Conservation (phyloP, 2,113 vertebrate species). For the Columba livia region DNA sequence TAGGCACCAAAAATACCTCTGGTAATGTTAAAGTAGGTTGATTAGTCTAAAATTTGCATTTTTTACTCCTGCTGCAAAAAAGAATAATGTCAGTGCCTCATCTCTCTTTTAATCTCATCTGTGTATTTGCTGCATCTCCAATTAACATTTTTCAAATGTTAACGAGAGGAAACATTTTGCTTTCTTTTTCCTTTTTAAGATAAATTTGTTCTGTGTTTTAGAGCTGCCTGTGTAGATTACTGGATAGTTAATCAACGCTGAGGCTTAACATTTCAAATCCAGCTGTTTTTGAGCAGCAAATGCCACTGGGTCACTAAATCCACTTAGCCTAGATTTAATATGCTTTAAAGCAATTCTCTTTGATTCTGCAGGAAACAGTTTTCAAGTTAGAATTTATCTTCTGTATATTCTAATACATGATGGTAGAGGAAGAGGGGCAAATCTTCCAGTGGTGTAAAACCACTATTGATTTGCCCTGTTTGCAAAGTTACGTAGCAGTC, state of each 20-base stretch:
- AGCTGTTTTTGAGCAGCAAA: slow-evolving; percentile 12
- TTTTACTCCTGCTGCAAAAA: neutral
- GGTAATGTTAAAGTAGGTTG: neutral
- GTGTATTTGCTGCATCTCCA: neutral
- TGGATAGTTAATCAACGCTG: neutral
- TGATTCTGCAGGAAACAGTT: neutral
- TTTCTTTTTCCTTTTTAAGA: neutral
- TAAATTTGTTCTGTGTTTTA: neutral
- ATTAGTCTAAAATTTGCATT: neutral
- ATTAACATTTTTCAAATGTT: neutral
- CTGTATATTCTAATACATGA: neutral
- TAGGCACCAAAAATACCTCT: neutral
- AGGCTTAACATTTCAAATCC: neutral
- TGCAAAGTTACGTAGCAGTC: neutral
- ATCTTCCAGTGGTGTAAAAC: neutral
- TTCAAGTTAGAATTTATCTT: neutral
- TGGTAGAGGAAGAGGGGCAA: neutral
- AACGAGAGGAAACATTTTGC: neutral
- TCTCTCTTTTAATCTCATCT: neutral
- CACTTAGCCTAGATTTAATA: neutral
- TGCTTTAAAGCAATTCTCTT: neutral
- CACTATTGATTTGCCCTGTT: neutral
- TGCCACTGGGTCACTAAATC: neutral
- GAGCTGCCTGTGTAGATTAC: neutral
- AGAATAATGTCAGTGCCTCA: neutral